A percentile compares a stretch with the other conserved stretches of the same genome.
phyloP scores from a whole-genome alignment of 1,140 invertebrate species.

The Drosophila kikkawai region DNA sequence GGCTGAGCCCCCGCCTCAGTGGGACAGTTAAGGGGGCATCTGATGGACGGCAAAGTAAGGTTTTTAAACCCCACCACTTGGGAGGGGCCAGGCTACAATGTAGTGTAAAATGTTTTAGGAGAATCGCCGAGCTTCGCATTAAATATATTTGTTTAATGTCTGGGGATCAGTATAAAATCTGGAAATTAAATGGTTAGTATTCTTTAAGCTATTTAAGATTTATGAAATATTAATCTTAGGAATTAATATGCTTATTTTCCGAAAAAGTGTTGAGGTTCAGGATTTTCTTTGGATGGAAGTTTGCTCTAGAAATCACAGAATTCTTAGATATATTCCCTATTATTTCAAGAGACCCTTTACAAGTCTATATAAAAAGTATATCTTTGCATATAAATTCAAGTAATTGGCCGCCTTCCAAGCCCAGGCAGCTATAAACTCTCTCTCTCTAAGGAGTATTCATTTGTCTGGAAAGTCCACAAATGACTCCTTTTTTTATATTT shows the following conservation, averaged over 20 bases:
- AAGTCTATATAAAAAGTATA: not conserved
- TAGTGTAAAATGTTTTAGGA: not conserved
- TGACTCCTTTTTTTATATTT: slow-evolving; percentile 3
- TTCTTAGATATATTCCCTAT: no score
- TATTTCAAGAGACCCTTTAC: not conserved
- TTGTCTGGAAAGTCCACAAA: slow-evolving; percentile 28
- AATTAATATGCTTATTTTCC: no score
- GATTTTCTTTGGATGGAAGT: no score
- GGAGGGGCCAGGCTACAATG: no score
- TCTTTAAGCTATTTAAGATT: not conserved
- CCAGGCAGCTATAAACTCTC: not conserved
- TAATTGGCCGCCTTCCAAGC: slow-evolving; percentile 4
- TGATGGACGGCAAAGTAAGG: not conserved
- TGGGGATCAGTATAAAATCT: no score
- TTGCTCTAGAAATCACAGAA: no score
- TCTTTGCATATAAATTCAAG: not conserved
- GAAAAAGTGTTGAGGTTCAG: no score
- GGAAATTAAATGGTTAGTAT: not conserved
- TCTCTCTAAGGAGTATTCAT: slow-evolving; percentile 19
- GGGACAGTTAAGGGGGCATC: not conserved
- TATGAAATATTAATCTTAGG: no score
- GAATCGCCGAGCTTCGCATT: not conserved
- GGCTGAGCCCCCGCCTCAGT: slow-evolving; percentile 4
- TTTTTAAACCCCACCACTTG: slow-evolving; percentile 4
- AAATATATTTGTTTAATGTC: not conserved